A percentile compares a stretch with the other conserved stretches of the same genome.
These are phyloP conservation scores for Cettia cetti DNA, from an alignment of 2,113 vertebrate species.

Conservation along the genomic window DNA sequence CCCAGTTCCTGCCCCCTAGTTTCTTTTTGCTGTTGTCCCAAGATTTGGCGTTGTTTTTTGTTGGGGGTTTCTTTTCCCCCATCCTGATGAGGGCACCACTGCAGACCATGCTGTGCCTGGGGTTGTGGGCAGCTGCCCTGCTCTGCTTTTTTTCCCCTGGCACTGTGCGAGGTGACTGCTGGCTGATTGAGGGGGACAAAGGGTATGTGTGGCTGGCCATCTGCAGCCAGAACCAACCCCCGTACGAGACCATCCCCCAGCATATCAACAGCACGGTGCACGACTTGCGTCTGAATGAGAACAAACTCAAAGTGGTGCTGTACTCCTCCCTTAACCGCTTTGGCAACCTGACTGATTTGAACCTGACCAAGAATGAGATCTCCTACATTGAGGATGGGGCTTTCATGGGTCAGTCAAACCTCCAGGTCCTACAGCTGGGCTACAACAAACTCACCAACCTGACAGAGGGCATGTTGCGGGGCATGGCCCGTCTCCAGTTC, in stretches of 20 bases:
- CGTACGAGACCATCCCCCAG: conserved; percentile 96
- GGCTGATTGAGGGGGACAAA: conserved; percentile 98
- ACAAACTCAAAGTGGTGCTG: conserved; percentile 94
- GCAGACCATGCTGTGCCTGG: conserved; percentile 74
- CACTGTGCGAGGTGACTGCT: conserved; percentile 85
- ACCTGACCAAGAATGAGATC: conserved; percentile 98
- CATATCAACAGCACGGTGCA: conserved; percentile 99
- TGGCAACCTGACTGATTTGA: conserved; percentile 96
- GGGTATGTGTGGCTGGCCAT: conserved; percentile 98
- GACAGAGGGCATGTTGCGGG: conserved; percentile 93
- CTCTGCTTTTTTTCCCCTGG: conserved; percentile 76
- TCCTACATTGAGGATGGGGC: conserved; percentile 97
- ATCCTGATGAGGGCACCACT: conserved; percentile 2
- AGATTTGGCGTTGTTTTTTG: neutral
- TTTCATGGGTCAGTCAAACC: conserved; percentile 92
- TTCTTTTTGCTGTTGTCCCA: neutral
- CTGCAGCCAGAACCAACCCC: conserved; percentile 99
- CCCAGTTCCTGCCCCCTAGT: neutral
- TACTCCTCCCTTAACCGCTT: conserved; percentile 95
- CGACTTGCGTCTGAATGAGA: conserved; percentile 93
- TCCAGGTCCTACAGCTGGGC: conserved; percentile 94
- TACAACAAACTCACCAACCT: conserved; percentile 97
- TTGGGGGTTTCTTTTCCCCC: neutral
- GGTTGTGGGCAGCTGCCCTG: conserved; percentile 68
- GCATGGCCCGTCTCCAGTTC: conserved; percentile 92